phyloP scores from a whole-genome alignment of 2,888 invertebrate species.

The Drosophila mimica region DNA sequence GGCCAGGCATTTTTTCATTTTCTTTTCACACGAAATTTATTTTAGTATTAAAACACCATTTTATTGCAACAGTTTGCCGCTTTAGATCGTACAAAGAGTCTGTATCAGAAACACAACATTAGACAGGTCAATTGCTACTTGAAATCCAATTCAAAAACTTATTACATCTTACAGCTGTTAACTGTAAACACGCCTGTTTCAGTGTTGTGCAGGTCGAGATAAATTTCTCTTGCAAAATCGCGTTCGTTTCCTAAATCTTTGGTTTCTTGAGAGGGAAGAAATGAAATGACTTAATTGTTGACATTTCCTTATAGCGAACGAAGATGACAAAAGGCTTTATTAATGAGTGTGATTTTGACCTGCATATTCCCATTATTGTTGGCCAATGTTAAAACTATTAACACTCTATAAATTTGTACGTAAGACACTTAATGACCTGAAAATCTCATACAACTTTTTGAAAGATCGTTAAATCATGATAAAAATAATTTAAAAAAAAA shows the following conservation, averaged over 20 bases:
- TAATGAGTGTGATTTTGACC: conserved; percentile 66
- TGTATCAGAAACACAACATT: conserved; percentile 1
- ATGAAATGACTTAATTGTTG: conserved; percentile 3
- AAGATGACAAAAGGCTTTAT: conserved; percentile 10
- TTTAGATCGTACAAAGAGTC: neutral
- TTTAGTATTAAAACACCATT: conserved; percentile 15
- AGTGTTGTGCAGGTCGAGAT: neutral
- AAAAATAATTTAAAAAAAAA: neutral
- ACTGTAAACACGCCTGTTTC: neutral
- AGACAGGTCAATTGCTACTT: neutral
- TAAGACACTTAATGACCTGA: conserved; percentile 11
- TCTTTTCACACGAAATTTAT: conserved; percentile 4
- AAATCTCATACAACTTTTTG: conserved; percentile 13
- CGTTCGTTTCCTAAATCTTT: conserved; percentile 66
- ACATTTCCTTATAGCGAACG: conserved; percentile 5
- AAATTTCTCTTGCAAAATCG: conserved; percentile 40
- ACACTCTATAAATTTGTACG: conserved; percentile 15
- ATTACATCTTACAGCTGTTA: neutral
- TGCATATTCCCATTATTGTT: conserved; percentile 31
- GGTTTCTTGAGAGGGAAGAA: conserved; percentile 14
- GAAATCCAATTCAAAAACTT: neutral
- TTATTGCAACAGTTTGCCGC: conserved; percentile 19
- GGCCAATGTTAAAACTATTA: conserved; percentile 65
- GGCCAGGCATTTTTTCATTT: neutral
- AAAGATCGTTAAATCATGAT: conserved; percentile 31